Percentiles rank a stretch among this genome's conserved stretches.
phyloP scores from a whole-genome alignment of 2,888 invertebrate genomes.

The Sycophila texana region DNA sequence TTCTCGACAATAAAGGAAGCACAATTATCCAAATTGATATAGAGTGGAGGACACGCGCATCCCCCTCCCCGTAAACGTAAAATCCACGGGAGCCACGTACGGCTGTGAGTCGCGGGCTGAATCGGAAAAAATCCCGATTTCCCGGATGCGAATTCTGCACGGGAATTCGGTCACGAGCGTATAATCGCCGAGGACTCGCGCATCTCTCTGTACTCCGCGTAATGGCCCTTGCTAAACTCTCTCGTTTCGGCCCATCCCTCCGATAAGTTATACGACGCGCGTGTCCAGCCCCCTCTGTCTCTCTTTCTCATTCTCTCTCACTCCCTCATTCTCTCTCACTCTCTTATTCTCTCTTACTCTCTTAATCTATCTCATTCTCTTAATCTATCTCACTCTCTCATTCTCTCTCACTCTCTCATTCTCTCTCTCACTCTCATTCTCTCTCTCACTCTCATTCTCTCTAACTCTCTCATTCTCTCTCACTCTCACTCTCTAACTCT shows the following conservation, averaged over 20 bases:
- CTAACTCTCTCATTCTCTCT: too few species aligned
- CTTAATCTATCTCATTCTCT: too few species aligned
- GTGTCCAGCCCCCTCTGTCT: background rate
- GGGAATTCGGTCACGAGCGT: slow-evolving; percentile 49
- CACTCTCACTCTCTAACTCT: too few species aligned
- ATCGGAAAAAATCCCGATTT: background rate
- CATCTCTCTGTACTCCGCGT: slow-evolving; percentile 57
- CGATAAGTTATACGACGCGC: slow-evolving; percentile 58
- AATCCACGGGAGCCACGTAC: background rate
- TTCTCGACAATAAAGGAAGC: background rate
- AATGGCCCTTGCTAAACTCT: slow-evolving; percentile 63
- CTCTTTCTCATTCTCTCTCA: too few species aligned
- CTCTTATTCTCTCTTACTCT: too few species aligned
- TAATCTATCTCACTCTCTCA: too few species aligned
- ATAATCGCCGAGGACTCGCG: slow-evolving; percentile 37
- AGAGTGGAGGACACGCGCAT: slow-evolving; percentile 17
- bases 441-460: too few species aligned
- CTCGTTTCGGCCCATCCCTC: slow-evolving; percentile 44
- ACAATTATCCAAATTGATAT: slow-evolving; percentile 49
- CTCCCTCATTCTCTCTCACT: too few species aligned
- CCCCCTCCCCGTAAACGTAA: slow-evolving; percentile 25
- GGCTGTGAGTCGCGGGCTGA: background rate
- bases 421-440: too few species aligned
- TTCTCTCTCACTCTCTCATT: too few species aligned
- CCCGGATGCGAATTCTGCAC: slow-evolving; percentile 8